Evolutionary conservation across 1,140 invertebrate genomes (phyloP), one percentile per base, ranked within the genome.

Genomic region (Brachionus rubens): DNA sequence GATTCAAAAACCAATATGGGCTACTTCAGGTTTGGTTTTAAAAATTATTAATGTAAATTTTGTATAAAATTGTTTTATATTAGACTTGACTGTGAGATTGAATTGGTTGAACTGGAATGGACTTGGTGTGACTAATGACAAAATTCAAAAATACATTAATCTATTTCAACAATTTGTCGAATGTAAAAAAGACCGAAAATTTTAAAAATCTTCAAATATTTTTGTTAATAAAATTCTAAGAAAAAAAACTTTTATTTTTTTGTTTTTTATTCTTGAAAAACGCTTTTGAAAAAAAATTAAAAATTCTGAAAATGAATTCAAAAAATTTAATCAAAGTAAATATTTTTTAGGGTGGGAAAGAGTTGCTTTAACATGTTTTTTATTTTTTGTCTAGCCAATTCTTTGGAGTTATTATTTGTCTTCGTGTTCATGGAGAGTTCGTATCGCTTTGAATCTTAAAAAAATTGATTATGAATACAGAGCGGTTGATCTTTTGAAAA

Each of bases 71-170:
- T 70, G 30, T 52, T 43, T 36, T 21, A 79, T 87, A 87, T 16
- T 83, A 98, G 96, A 99, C 90, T 86, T 98, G 70, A 97, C 95
- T 7, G 95, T 96, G 0, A 87, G 96, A 68, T 86, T 99, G 5
- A 96, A 93, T 0, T 99, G 96, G 96, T 97, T 99, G 76, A 97
- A 98, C 80, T 99, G 96, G 96, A 93, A 96, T 83, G 96, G 94
- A 82, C 87, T 99, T 0, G 96, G 96, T 30, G 46, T 65, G 16
- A 19, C 9, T 21, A 46, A 24, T 43, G 33, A 70, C 16, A 21
- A 41, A 19, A n/a, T 56, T 2, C 76, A 43, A 46, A 52, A 36
- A 33, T 70, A 47, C 30, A 41, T 59, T 10, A 50, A 65, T 56
- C 24, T 70, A 0, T 70, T 70, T 26, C 24, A 70, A 47, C 16